Evolutionary conservation across 2,888 invertebrate species (phyloP), one percentile per base, ranked within the genome.

Genomic region (Tenodera sinensis): DNA sequence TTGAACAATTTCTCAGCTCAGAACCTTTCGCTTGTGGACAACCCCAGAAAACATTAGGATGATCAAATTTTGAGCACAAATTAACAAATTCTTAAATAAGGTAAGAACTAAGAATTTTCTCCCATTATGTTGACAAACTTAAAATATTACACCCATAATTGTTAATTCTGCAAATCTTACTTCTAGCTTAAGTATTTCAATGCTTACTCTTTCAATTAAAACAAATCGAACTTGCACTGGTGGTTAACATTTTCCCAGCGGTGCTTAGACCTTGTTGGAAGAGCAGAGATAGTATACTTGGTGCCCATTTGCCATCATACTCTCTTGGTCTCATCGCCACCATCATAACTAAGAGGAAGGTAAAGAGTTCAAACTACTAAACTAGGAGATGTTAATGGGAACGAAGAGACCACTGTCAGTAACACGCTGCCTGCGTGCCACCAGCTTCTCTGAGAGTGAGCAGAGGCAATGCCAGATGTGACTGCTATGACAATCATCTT

Each of bases 401-500:
- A 85, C n/a, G 47, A 15, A 54, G 85, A 85, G 85, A 85, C 85
- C 85, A 47, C 54, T 28, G 47, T 54, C 85, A 54, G 85, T 42
- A 27, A 27, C 85, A 47, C 85, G 85, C 85, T 47, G 84, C 27
- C 84, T 25, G n/a, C 84, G 85, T 85, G 85, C 47, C n/a, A 27
- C 85, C 85, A 54, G 25, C 3, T 85, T 42, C 54, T 47, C 12
- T n/a, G 87, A 87, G 87, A 87, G 87, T 83, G 71, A 83, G 88
- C 89, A 89, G 90, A 90, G 90, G 89, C 90, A 88, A 85, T 90
- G 89, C 90, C 89, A 85, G 88, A 85, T 87, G 89, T 87, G 82
- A 89, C 89, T 85, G 87, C 82, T 71, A 54, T 82, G 71, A 83
- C 83, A 81, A 91, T 95, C 95, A 94, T 95, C 95, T 95, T 95